These are phyloP conservation scores for Aethes cnicana DNA, from an alignment of 2,888 invertebrate genomes.

Conservation along the genomic window DNA sequence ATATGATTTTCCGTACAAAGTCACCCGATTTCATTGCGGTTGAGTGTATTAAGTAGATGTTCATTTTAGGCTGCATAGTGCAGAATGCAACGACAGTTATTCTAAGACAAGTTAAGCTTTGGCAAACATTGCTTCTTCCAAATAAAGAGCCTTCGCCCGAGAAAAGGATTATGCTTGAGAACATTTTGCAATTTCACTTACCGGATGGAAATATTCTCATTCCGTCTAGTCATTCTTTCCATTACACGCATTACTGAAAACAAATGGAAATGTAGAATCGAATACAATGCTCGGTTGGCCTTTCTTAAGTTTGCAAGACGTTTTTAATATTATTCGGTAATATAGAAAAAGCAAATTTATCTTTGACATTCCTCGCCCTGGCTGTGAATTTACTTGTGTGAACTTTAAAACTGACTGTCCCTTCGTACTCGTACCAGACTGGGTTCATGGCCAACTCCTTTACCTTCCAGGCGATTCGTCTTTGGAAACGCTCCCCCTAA, in stretches of 20 bases:
- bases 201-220: constrained; percentile 40
- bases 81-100: constrained; percentile 1
- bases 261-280: constrained; percentile 48
- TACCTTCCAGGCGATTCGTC: no score
- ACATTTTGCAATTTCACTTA: constrained; percentile 38
- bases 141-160: constrained; percentile 17
- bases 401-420: no score
- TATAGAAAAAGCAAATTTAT: no score
- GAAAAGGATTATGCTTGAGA: constrained; percentile 24
- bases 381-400: no score
- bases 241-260: constrained; percentile 53
- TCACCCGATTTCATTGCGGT: not conserved
- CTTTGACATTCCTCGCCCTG: not conserved
- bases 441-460: no score
- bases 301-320: constrained; percentile 39
- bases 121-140: constrained; percentile 4
- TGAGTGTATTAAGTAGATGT: not conserved
- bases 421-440: no score
- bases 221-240: constrained; percentile 52
- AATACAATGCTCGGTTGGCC: constrained; percentile 36
- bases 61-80: not conserved
- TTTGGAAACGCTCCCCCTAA: no score
- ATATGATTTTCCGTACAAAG: no score
- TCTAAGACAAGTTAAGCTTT: constrained; percentile 4
- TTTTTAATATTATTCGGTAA: constrained; percentile 24